Conservation (phyloP, 2,797 vertebrate genomes). For the Myotis planiceps region DNA sequence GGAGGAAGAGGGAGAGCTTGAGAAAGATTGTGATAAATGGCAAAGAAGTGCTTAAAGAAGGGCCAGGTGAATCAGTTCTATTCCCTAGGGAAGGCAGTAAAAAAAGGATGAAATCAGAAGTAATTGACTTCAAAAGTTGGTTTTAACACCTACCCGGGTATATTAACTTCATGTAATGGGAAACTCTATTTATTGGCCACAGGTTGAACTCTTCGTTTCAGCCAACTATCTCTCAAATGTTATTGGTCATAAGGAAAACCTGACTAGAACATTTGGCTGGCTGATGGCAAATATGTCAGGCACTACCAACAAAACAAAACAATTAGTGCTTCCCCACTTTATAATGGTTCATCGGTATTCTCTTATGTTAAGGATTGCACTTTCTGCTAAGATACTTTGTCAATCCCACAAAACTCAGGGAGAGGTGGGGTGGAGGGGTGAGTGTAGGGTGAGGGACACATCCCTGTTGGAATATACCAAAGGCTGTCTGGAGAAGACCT, state of each 20-base stretch:
- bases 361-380: neutral
- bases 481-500: neutral
- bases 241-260: conserved; percentile 13
- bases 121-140: neutral
- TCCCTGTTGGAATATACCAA: neutral
- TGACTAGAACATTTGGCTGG: conserved; percentile 39
- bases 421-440: neutral
- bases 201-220: neutral
- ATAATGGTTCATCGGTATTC: neutral
- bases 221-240: conserved; percentile 2
- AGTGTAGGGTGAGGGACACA: neutral
- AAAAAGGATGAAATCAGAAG: neutral
- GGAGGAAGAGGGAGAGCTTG: neutral
- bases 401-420: neutral
- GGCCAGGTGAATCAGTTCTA: neutral
- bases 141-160: neutral
- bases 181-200: conserved; percentile 47
- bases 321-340: neutral
- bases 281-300: neutral
- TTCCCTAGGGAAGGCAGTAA: neutral
- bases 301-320: neutral
- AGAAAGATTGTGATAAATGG: neutral
- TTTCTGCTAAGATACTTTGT: neutral
- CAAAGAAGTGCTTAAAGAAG: neutral
- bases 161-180: conserved; percentile 33